phyloP scores from a whole-genome alignment of 2,113 vertebrate genomes.

The Laticauda colubrina region DNA sequence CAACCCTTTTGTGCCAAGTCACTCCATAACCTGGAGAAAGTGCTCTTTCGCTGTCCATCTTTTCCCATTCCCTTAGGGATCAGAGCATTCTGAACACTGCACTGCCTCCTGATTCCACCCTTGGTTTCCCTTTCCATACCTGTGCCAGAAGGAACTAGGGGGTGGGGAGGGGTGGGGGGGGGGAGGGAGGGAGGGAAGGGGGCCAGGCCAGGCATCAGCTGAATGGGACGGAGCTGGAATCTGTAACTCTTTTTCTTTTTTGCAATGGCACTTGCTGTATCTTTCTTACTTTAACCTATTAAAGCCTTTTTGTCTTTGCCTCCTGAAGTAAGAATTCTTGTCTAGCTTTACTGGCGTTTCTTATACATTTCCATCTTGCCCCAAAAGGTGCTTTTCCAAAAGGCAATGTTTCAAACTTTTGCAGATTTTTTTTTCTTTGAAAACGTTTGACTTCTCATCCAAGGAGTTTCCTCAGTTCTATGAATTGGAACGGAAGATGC shows the following conservation, averaged over 20 bases:
- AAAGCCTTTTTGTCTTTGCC: slow-evolving; percentile 61
- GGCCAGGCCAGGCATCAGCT: neutral
- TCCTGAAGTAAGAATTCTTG: slow-evolving; percentile 47
- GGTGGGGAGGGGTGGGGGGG: no score
- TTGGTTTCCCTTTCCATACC: slow-evolving; percentile 1
- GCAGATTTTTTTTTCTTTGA: neutral
- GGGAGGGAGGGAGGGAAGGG: no score
- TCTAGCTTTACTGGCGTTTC: slow-evolving; percentile 47
- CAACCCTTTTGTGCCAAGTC: slow-evolving; percentile 6
- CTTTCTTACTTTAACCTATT: slow-evolving; percentile 55
- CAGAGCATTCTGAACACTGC: neutral
- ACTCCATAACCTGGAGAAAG: neutral
- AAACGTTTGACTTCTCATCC: neutral
- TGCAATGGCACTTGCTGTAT: slow-evolving; percentile 51
- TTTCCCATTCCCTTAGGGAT: neutral
- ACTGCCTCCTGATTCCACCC: slow-evolving; percentile 31
- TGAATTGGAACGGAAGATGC: neutral
- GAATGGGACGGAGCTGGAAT: slow-evolving; percentile 29
- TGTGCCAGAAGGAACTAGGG: slow-evolving; percentile 25
- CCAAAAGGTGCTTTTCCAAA: neutral
- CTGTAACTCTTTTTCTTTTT: slow-evolving; percentile 37
- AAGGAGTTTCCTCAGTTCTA: neutral
- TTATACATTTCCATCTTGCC: no score
- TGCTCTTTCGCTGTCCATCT: neutral
- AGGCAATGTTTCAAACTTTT: neutral